phyloP scores from a whole-genome alignment of 1,140 invertebrate genomes.

The Lasaia peninsularis region DNA sequence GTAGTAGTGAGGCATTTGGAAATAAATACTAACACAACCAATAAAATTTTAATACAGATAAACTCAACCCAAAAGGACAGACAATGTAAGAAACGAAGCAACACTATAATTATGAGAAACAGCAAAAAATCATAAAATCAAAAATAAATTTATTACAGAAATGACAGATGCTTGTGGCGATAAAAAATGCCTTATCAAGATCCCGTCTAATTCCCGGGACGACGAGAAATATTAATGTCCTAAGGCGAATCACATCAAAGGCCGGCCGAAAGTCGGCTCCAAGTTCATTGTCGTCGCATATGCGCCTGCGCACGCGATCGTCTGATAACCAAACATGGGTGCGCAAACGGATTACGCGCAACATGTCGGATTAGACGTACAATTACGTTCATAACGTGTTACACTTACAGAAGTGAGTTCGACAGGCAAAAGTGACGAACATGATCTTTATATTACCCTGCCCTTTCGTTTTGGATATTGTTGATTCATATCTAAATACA shows the following conservation, averaged over 20 bases:
- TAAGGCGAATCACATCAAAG: constrained; percentile 35
- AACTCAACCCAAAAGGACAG: too few species aligned
- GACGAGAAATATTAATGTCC: constrained; percentile 16
- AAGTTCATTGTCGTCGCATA: constrained; percentile 41
- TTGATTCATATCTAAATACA: too few species aligned
- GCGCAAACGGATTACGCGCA: constrained; percentile 23
- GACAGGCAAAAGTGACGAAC: not conserved
- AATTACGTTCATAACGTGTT: constrained; percentile 1
- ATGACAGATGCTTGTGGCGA: not conserved
- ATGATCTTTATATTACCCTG: not conserved
- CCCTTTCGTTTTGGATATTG: not conserved
- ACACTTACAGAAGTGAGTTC: not conserved
- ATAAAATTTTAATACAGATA: too few species aligned
- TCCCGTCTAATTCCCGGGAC: constrained; percentile 7
- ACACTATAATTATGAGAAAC: too few species aligned
- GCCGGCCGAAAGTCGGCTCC: constrained; percentile 25
- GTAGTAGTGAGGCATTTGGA: too few species aligned
- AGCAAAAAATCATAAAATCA: too few species aligned
- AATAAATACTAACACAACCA: too few species aligned
- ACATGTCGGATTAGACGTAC: constrained; percentile 9
- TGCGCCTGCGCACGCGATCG: constrained; percentile 27
- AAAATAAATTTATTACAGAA: not conserved
- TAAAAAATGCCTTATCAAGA: constrained; percentile 13
- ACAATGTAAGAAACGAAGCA: not conserved
- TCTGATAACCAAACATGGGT: constrained; percentile 30